A percentile compares a stretch with the other conserved stretches of the same genome.
These are phyloP conservation scores for Netelia virgata DNA, from an alignment of 2,888 invertebrate species.

Conservation along the genomic window DNA sequence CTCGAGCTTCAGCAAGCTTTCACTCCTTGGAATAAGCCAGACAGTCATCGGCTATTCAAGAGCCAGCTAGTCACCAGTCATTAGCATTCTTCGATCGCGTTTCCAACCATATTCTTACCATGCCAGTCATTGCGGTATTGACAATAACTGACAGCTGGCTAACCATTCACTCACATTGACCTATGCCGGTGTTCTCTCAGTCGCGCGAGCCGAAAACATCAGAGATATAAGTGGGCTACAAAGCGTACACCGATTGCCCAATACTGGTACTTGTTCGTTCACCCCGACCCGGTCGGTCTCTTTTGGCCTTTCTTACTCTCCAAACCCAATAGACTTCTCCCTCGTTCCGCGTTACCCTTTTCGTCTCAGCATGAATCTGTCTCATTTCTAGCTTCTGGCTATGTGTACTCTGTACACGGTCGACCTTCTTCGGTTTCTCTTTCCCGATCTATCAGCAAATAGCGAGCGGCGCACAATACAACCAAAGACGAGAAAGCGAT, in stretches of 20 bases:
- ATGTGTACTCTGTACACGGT: slow-evolving; percentile 18
- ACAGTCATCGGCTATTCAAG: slow-evolving; percentile 56
- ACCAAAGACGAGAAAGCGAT: slow-evolving; percentile 71
- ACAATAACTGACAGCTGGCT: slow-evolving; percentile 32
- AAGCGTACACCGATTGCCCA: slow-evolving; percentile 45
- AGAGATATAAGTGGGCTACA: slow-evolving; percentile 69
- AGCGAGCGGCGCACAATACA: slow-evolving; percentile 44
- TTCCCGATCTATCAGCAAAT: slow-evolving; percentile 69
- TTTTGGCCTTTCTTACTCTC: slow-evolving; percentile 45
- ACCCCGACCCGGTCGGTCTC: slow-evolving; percentile 41
- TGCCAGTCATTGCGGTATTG: slow-evolving; percentile 6
- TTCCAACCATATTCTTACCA: background rate
- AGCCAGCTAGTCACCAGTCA: slow-evolving; percentile 4
- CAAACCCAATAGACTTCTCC: slow-evolving; percentile 48
- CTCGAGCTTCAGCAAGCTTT: slow-evolving; percentile 77
- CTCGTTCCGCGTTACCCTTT: slow-evolving; percentile 66
- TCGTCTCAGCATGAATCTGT: slow-evolving; percentile 67
- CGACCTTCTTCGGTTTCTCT: slow-evolving; percentile 63
- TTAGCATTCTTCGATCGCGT: slow-evolving; percentile 38
- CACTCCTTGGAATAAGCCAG: slow-evolving; percentile 36
- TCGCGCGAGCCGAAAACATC: slow-evolving; percentile 74
- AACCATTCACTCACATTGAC: slow-evolving; percentile 10
- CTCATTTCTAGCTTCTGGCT: slow-evolving; percentile 60
- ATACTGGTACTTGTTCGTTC: slow-evolving; percentile 39
- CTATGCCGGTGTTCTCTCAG: background rate